These are phyloP conservation scores for Nesometra sesokonis DNA, from an alignment of 35 echinoderm and acorn worm species.

Conservation along the genomic window DNA sequence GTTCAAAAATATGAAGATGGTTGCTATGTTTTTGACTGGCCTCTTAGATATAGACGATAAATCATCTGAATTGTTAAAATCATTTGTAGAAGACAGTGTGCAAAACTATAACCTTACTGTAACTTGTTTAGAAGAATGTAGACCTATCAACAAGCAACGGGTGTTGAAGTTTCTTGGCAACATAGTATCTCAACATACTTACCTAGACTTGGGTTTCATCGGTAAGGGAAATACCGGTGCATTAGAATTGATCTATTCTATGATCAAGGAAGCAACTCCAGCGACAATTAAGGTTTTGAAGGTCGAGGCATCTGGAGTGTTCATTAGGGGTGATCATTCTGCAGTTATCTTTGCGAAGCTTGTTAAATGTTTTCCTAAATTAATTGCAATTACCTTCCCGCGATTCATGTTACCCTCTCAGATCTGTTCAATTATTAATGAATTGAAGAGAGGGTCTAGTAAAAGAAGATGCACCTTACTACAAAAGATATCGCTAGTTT, in stretches of 20 bases:
- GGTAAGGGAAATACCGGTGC: background rate
- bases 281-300: background rate
- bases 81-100: background rate
- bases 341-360: background rate
- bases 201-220: background rate
- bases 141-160: background rate
- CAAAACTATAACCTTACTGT: background rate
- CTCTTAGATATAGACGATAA: background rate
- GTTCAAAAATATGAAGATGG: background rate
- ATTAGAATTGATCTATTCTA: background rate
- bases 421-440: background rate
- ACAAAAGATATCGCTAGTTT: background rate
- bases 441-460: background rate
- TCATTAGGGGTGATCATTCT: background rate
- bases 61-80: background rate
- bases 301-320: background rate
- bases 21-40: background rate
- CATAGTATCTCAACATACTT: background rate
- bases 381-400: background rate
- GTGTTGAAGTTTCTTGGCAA: background rate
- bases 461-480: background rate
- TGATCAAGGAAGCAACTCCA: background rate
- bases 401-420: background rate
- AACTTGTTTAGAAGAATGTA: background rate
- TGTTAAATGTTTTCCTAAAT: background rate